Conservation (phyloP, 2,797 vertebrate genomes). For the Hephaestus fuliginosus region DNA sequence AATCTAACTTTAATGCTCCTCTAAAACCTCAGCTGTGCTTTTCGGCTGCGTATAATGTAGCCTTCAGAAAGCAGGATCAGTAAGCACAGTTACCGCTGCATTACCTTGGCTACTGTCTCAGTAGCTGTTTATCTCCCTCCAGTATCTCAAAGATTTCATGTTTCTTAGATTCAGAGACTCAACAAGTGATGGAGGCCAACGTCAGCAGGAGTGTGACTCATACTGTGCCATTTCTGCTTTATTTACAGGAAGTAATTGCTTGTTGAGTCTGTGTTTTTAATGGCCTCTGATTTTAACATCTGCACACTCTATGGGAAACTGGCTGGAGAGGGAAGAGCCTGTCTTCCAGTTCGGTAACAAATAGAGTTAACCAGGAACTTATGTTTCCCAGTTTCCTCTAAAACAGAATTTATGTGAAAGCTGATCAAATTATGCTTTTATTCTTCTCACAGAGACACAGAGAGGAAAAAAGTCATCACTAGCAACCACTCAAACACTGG, state of each 20-base stretch:
- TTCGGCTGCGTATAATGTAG: background rate
- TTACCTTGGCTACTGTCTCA: constrained; percentile 18
- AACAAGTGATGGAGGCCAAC: constrained; percentile 55
- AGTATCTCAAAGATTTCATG: constrained; percentile 55
- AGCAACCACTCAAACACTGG: constrained; percentile 13
- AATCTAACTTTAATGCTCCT: background rate
- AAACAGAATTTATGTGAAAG: constrained; percentile 27
- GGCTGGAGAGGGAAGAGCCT: constrained; percentile 19
- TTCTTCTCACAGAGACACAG: constrained; percentile 4
- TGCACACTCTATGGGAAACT: constrained; percentile 34
- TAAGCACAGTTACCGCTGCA: background rate
- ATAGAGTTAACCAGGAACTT: constrained; percentile 37
- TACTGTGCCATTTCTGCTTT: constrained; percentile 52
- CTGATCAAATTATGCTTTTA: constrained; percentile 43
- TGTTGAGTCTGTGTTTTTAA: constrained; percentile 77
- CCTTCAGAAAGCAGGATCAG: background rate
- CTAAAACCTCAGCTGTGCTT: background rate
- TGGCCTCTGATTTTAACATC: constrained; percentile 54
- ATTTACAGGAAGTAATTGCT: constrained; percentile 76
- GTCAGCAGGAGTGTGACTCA: constrained; percentile 48
- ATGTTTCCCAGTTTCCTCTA: constrained; percentile 39
- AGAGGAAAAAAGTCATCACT: constrained; percentile 11
- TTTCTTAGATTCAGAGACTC: constrained; percentile 62
- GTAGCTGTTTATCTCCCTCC: constrained; percentile 25
- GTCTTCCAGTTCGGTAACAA: constrained; percentile 41